Evolutionary conservation across 2,797 vertebrate species (phyloP), one percentile per base, ranked within the genome.

Genomic region (Rhinophrynus dorsalis): DNA sequence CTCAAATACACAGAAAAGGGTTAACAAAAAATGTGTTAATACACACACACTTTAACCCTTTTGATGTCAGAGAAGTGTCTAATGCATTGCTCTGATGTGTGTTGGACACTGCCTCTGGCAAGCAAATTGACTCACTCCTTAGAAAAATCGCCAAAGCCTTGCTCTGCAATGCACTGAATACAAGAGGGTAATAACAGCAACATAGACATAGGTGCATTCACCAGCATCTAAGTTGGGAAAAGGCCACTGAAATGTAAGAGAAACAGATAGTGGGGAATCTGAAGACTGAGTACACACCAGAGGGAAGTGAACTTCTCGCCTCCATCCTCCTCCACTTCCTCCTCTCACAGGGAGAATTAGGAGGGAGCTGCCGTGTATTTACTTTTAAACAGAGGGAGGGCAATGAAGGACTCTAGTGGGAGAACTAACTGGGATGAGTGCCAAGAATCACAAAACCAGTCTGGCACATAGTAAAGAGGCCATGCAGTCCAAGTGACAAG

Each of bases 381-480:
- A 27, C 29, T 67, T 57, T 1, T 17, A 37, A 5, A 50, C 9
- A 48, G 24, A 27, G 44, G 52, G 10, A 44, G 37, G 37, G 20
- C 10, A 40, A 4, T 30, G 4, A 18, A 18, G 40, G 20, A 44
- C 15, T 6, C 2, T 2, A 18, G 15, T 44, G 40, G 9, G 29
- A 1, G 40, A 20, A 10, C 2, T 18, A 29, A 26, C 51, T 45
- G 51, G 38, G 27, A 56, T 6, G 17, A 5, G 10, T 13, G 62
- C 52, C 40, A 67, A 64, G 9, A 21, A 37, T 37, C 51, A 57
- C 52, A 26, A 15, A 66, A 66, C 7, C 23, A 30, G 8, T 32
- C 12, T 2, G 6, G 12, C 6, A 30, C 9, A 20, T 20, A 5
- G 2, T 20, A 7, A 1, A 44, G 17, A 18, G n/a, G 37, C 37